Evolutionary conservation across 2,888 invertebrate species (phyloP), one percentile per base, ranked within the genome.

Genomic region (Phania funesta): DNA sequence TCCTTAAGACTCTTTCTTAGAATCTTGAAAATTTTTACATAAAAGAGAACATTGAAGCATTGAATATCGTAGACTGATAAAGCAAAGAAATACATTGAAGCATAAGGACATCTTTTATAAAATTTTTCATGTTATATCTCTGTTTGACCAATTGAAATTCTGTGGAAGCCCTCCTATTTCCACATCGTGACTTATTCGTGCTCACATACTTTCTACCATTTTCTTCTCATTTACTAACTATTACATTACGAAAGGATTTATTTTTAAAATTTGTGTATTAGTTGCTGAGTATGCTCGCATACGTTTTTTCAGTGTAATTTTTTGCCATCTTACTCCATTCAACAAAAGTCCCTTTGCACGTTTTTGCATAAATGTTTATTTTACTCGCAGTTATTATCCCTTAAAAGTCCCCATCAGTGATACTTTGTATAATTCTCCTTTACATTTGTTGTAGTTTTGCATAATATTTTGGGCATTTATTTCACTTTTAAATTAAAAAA

Each of bases 321-420:
- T 5, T 22, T 74, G 52, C 18, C 26, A 48, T 60, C 16, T 16
- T 56, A 46, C 32, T 32, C 56, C 29, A 20, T 62, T 65, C 48
- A 29, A 11, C 20, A 46, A 64, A 50, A 56, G 64, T 71, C 71
- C 78, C 78, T 65, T 78, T 65, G 78, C 71, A 71, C 78, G 71
- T 50, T 71, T 78, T 71, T 71, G 29, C 16, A 38, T 22, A 71
- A 74, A 74, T 80, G 38, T 54, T 74, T 68, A n/a, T 80, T 24
- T 56, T 80, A 75, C 68, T 32, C 32, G 56, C 62, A 22, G 68
- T 64, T 70, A 68, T 70, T 64, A 74, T 75, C 48, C 64, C 56
- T 56, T 68, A 56, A 64, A 75, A 70, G 38, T 56, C 56, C 18
- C 64, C 74, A 71, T 50, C 56, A 50, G 22, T 35, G 22, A 44